phyloP scores from a whole-genome alignment of 1,140 invertebrate species.

The Drosophila bocki region DNA sequence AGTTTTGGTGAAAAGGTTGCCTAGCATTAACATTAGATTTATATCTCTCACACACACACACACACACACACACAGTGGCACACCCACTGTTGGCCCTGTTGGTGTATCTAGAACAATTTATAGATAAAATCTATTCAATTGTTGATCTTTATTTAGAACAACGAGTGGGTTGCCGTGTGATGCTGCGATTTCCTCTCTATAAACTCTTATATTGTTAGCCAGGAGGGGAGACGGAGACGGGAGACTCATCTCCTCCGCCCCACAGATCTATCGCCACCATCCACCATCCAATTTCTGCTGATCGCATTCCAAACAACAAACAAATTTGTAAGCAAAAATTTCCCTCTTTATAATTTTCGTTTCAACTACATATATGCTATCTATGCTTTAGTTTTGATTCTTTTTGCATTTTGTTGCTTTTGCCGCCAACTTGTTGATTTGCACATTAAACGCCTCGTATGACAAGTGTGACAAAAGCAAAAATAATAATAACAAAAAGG shows the following conservation, averaged over 20 bases:
- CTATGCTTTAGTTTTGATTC: constrained; percentile 18
- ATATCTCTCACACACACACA: not conserved
- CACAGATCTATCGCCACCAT: constrained; percentile 6
- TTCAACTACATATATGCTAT: not conserved
- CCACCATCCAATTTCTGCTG: constrained; percentile 9
- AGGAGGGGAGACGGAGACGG: not conserved
- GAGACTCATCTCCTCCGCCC: constrained; percentile 32
- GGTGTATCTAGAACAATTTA: constrained; percentile 42
- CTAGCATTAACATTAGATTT: constrained; percentile 19
- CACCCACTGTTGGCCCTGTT: constrained; percentile 7
- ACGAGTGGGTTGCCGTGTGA: constrained; percentile 32
- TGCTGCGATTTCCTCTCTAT: constrained; percentile 43
- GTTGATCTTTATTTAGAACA: constrained; percentile 52
- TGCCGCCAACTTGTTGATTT: constrained; percentile 67
- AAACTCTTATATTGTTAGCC: constrained; percentile 28
- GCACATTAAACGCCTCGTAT: constrained; percentile 55
- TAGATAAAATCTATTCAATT: constrained; percentile 56
- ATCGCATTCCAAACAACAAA: constrained; percentile 37
- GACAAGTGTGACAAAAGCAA: constrained; percentile 42
- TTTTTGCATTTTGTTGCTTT: constrained; percentile 2
- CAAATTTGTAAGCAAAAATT: constrained; percentile 30
- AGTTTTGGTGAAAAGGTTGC: constrained; percentile 22
- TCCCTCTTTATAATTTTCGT: constrained; percentile 6
- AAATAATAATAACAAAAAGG: not conserved
- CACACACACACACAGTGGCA: not conserved